phyloP scores from a whole-genome alignment of 2,797 vertebrate genomes.

The Acrocephalus scirpaceus region DNA sequence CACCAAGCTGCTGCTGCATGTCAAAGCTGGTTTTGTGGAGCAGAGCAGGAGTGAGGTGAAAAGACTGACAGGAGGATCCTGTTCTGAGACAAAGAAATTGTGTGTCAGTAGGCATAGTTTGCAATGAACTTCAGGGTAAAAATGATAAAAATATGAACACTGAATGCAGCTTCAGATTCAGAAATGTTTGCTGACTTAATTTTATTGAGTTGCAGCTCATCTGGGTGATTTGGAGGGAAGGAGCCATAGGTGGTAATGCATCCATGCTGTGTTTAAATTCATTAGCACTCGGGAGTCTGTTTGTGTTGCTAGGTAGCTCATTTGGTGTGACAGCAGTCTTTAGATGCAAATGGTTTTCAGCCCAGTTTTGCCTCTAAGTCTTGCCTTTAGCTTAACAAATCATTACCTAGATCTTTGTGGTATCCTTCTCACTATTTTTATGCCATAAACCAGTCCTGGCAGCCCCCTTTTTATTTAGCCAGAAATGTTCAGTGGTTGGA shows the following conservation, averaged over 20 bases:
- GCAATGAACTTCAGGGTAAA: slow-evolving; percentile 6
- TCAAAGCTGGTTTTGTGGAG: slow-evolving; percentile 26
- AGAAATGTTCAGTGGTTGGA: neutral
- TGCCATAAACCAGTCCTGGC: neutral
- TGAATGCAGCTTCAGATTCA: neutral
- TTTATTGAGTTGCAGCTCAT: slow-evolving; percentile 1
- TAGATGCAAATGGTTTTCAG: neutral
- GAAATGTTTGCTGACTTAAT: neutral
- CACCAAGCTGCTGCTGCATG: neutral
- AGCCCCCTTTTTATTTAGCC: slow-evolving; percentile 12
- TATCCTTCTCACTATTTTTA: neutral
- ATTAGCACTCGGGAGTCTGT: slow-evolving; percentile 24
- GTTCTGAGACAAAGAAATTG: neutral
- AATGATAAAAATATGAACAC: neutral
- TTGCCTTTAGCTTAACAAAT: slow-evolving; percentile 34
- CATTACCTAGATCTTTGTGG: neutral
- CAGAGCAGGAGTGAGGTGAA: slow-evolving; percentile 25
- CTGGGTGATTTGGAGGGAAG: neutral
- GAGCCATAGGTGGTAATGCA: slow-evolving; percentile 7
- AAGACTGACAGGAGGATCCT: slow-evolving; percentile 2
- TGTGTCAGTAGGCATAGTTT: neutral
- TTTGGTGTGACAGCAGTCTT: slow-evolving; percentile 13
- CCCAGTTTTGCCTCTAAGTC: neutral
- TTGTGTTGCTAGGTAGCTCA: slow-evolving; percentile 47
- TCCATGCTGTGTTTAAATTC: slow-evolving; percentile 45